Base-by-base conservation (phyloP, 2,113 vertebrate genomes). In the Hypocryptadius cinnamomeus region DNA sequence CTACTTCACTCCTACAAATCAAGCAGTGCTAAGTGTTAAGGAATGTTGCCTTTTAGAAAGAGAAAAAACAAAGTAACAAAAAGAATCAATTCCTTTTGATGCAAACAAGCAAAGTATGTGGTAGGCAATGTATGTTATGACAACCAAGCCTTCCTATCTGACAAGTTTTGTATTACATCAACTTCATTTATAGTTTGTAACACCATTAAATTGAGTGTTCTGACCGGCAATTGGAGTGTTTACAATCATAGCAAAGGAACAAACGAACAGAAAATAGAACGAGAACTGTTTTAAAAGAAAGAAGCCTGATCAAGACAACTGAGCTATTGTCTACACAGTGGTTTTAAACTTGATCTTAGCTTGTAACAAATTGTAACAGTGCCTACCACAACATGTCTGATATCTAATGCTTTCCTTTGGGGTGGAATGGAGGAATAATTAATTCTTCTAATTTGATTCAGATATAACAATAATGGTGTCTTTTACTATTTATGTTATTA, bases 311-410 rank as follows among this genome's bases (percentile, higher is more conserved):
- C 78, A 44, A 85, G 89, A 92, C 81, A 90, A 90, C 50, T 33
- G 64, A 70, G 13, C 39, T 90, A 60, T 83, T 94, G 69, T 86
- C 47, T 93, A 71, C 91, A 79, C 11, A 39, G 56, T 81, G 85
- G 51, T 92, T 96, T 96, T 74, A 88, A 84, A 90, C 53, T 83
- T 90, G 79, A 94, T 93, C n/a, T 91, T 91, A 60, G n/a, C 64
- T 93, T 91, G 76, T 84, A 85, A 80, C 48, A 86, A 78, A 77
- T 71, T 71, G 79, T 90, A 95, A 78, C 48, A 60, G 18, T 66
- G 79, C 51, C 60, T 79, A 91, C 48, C 48, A 81, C 48, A 90
- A 69, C 18, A 50, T 44, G 15, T 65, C 56, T 40, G 64, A n/a
- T 45, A 68, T 66, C 47, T 85, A 83, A 66, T 45, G 17, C 25